phyloP scores from a whole-genome alignment of 2,888 invertebrate genomes.

The Thymelicus sylvestris region DNA sequence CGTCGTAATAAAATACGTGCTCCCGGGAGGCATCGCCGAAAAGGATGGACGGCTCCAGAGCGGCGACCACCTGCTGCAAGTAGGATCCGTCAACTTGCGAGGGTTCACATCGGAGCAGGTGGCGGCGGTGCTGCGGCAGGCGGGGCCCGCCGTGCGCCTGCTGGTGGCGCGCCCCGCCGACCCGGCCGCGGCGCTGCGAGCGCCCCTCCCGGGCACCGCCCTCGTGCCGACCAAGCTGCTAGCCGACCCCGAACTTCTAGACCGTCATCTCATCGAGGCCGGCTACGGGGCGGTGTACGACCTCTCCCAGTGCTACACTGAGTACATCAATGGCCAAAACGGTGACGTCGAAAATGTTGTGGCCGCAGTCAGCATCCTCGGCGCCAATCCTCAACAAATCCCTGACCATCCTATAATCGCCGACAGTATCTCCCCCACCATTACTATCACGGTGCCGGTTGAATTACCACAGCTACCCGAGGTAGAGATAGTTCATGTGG shows the following conservation, averaged over 20 bases:
- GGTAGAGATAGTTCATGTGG: conserved; percentile 95
- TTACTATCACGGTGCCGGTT: conserved; percentile 79
- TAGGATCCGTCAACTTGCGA: conserved; percentile 96
- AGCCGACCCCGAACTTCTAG: conserved; percentile 95
- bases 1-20: conserved; percentile 98
- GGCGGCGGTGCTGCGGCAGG: conserved; percentile 87
- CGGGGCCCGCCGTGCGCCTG: conserved; percentile 93
- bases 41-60: conserved; percentile 97
- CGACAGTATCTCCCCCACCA: conserved; percentile 71
- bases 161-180: conserved; percentile 97
- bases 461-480: conserved; percentile 90
- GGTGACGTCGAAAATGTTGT: conserved; percentile 65
- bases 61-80: conserved; percentile 99
- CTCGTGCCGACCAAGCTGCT: conserved; percentile 97
- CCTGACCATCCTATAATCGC: conserved; percentile 68
- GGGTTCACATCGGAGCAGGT: conserved; percentile 99
- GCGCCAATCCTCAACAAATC: conserved; percentile 74
- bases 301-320: conserved; percentile 70
- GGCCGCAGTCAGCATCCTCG: conserved; percentile 75
- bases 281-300: conserved; percentile 87
- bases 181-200: conserved; percentile 91
- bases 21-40: conserved; percentile 98
- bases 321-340: conserved; percentile 71
- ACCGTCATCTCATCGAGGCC: conserved; percentile 92
- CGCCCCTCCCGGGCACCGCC: conserved; percentile 92